Percentiles rank a stretch among this genome's conserved stretches.
phyloP scores from a whole-genome alignment of 1,140 invertebrate species.

The Meloidogyne floridensis region DNA sequence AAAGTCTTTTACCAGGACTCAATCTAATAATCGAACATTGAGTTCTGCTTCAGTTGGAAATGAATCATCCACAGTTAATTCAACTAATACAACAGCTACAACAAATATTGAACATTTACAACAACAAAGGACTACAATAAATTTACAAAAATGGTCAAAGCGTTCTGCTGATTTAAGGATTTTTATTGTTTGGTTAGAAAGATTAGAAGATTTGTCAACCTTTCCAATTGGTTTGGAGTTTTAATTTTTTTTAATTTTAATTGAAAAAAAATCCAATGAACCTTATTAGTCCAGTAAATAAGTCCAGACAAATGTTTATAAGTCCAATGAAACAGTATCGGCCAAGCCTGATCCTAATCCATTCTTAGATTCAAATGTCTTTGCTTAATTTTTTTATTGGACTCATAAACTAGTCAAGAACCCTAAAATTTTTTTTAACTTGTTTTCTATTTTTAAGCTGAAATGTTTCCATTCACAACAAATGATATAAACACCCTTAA shows the following conservation, averaged over 20 bases:
- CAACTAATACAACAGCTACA: conserved; percentile 12
- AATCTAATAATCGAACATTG: conserved; percentile 5
- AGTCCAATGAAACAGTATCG: no score
- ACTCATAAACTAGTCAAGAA: no score
- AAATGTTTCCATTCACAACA: conserved; percentile 24
- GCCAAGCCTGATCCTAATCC: no score
- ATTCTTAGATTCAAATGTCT: no score
- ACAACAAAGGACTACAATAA: neutral
- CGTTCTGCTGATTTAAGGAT: conserved; percentile 43
- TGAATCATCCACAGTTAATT: neutral
- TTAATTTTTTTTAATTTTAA: neutral
- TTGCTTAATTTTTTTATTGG: no score
- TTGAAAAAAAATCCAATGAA: no score
- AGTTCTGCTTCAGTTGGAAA: conserved; percentile 21
- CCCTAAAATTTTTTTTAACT: no score
- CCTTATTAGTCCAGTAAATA: no score
- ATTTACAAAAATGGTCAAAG: conserved; percentile 28
- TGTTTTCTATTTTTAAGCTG: conserved; percentile 9
- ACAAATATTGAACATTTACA: conserved; percentile 25
- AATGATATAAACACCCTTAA: neutral
- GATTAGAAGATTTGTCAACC: conserved; percentile 46
- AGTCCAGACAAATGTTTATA: no score
- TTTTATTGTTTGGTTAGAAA: conserved; percentile 53
- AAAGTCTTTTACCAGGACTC: no score
- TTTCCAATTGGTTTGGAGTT: conserved; percentile 42